Conservation (phyloP, 2,797 vertebrate species). For the Sylvilagus floridanus region DNA sequence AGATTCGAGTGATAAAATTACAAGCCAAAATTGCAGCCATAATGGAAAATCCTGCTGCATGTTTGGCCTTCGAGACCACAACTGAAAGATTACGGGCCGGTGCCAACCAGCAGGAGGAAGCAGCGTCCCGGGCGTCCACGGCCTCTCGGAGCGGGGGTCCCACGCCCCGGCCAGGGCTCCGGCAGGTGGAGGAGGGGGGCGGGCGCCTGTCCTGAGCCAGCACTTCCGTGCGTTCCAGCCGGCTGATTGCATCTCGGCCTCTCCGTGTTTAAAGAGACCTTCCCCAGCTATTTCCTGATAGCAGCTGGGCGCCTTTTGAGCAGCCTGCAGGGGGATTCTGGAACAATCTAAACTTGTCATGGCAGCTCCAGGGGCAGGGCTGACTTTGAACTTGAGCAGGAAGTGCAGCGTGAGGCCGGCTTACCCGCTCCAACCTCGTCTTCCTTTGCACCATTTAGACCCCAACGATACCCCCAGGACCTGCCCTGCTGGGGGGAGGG, state of each 20-base stretch:
- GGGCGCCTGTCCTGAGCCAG: constrained; percentile 40
- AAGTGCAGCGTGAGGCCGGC: constrained; percentile 64
- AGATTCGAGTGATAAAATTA: constrained; percentile 91
- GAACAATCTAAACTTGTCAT: constrained; percentile 69
- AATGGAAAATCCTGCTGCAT: constrained; percentile 88
- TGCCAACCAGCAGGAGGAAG: constrained; percentile 86
- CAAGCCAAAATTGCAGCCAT: constrained; percentile 89
- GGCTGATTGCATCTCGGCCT: constrained; percentile 72
- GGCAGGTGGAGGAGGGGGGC: constrained; percentile 80
- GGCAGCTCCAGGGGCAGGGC: constrained; percentile 75
- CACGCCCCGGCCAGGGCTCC: constrained; percentile 20
- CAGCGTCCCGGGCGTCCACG: not conserved
- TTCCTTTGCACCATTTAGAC: not conserved
- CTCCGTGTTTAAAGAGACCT: constrained; percentile 73
- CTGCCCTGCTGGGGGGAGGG: not conserved
- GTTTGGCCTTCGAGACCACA: constrained; percentile 88
- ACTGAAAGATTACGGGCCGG: constrained; percentile 85
- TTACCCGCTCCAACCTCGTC: not conserved
- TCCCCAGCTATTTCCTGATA: constrained; percentile 82
- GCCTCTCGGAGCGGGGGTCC: not conserved
- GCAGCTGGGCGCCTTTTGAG: constrained; percentile 81
- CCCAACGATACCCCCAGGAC: not conserved
- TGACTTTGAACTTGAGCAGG: constrained; percentile 74
- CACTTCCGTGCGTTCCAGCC: constrained; percentile 65
- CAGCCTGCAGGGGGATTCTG: constrained; percentile 64